Evolutionary conservation across 2,113 vertebrate genomes (phyloP).

Genomic region (Coturnix japonica): DNA sequence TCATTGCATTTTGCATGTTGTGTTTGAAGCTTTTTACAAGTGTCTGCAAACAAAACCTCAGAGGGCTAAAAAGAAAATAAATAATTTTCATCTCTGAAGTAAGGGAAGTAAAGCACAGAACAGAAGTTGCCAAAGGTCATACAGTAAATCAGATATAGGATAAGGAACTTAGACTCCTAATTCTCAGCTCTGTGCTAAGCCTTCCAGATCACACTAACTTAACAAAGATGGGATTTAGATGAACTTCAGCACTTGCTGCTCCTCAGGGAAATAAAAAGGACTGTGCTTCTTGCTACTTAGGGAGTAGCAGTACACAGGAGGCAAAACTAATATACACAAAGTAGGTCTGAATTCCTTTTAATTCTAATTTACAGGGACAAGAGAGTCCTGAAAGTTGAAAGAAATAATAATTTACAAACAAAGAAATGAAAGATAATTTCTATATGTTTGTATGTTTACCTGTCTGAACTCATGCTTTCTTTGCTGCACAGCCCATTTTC

Average conservation of each 20-base stretch:
- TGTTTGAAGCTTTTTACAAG: not conserved
- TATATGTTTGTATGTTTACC: not conserved
- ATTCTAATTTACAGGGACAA: not conserved
- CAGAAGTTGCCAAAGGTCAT: not conserved
- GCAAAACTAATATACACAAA: not conserved
- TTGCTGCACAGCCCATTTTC: not conserved
- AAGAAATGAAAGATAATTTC: not conserved
- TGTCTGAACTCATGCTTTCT: not conserved
- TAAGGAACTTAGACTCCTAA: constrained; percentile 3
- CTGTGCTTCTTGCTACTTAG: not conserved
- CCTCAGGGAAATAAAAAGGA: not conserved
- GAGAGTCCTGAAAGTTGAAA: not conserved
- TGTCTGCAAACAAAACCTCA: not conserved
- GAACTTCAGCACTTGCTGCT: not conserved
- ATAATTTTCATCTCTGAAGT: not conserved
- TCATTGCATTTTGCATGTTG: not conserved
- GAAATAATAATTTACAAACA: not conserved
- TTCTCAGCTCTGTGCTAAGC: not conserved
- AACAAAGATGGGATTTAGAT: not conserved
- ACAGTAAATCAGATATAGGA: not conserved
- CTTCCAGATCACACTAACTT: not conserved
- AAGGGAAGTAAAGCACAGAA: not conserved
- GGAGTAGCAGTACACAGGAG: not conserved
- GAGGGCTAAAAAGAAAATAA: not conserved
- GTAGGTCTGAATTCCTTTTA: not conserved